Conservation (phyloP, 1,140 invertebrate genomes). For the Drosophila pallidifrons region DNA sequence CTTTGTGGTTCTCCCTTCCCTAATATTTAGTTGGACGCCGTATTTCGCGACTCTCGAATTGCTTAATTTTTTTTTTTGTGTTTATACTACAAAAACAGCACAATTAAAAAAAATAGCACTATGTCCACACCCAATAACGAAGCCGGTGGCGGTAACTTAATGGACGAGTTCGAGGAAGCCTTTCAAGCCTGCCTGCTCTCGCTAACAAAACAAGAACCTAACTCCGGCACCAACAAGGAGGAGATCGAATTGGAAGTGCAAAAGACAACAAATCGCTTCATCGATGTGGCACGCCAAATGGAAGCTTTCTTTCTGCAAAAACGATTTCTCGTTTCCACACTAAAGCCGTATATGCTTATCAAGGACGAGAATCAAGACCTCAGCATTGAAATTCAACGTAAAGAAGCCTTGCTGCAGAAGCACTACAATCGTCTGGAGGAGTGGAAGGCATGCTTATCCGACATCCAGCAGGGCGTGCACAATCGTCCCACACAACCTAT, state of each 20-base stretch:
- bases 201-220: conserved; percentile 91
- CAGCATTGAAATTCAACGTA: conserved; percentile 92
- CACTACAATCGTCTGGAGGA: conserved; percentile 95
- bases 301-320: conserved; percentile 98
- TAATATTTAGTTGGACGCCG: too few relatives aligned
- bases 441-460: conserved; percentile 94
- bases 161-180: conserved; percentile 94
- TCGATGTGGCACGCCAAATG: conserved; percentile 96
- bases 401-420: conserved; percentile 94
- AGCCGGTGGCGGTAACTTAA: conserved; percentile 91
- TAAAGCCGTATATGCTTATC: conserved; percentile 96
- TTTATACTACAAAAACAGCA: background rate
- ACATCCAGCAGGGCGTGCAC: conserved; percentile 86
- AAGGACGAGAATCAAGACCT: conserved; percentile 96
- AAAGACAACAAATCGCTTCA: conserved; percentile 92
- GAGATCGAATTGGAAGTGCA: conserved; percentile 94
- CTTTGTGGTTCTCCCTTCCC: too few relatives aligned
- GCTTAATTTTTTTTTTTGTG: conserved; percentile 8
- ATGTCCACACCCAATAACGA: conserved; percentile 93
- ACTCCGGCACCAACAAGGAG: conserved; percentile 91
- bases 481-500: conserved; percentile 67
- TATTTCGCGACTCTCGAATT: conserved; percentile 20
- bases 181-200: conserved; percentile 95
- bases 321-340: conserved; percentile 93
- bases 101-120: conserved; percentile 3